These are phyloP conservation scores for Ptilodon capucinus DNA, from an alignment of 2,888 invertebrate species.

Conservation along the genomic window DNA sequence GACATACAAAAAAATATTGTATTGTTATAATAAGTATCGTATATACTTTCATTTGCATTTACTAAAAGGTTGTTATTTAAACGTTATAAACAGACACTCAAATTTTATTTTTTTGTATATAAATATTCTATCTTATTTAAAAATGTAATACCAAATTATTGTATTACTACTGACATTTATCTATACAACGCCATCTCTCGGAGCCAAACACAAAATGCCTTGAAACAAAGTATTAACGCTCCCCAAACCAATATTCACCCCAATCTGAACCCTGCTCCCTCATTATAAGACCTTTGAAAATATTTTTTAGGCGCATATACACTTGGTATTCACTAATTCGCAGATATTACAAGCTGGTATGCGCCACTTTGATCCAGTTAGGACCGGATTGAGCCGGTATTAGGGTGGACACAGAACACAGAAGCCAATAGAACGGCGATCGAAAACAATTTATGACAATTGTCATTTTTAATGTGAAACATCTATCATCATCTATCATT, in stretches of 20 bases:
- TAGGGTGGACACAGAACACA: slow-evolving; percentile 16
- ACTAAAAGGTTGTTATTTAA: no score
- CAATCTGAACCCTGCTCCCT: background rate
- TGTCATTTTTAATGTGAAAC: no score
- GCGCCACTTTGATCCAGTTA: slow-evolving; percentile 58
- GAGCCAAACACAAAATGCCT: slow-evolving; percentile 12
- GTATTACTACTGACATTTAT: background rate
- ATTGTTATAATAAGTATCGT: no score
- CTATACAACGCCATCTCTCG: slow-evolving; percentile 3
- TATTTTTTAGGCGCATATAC: slow-evolving; percentile 6
- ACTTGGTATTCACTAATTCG: slow-evolving; percentile 44
- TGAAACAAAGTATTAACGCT: slow-evolving; percentile 11
- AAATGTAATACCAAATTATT: background rate
- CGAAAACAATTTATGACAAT: no score
- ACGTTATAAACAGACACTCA: no score
- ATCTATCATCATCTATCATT: no score
- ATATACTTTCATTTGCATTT: no score
- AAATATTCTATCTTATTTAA: no score
- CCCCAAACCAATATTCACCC: background rate
- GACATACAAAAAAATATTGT: no score
- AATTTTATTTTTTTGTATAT: no score
- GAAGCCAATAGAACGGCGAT: no score
- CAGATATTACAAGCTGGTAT: slow-evolving; percentile 58
- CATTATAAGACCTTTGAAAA: background rate
- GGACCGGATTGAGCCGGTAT: slow-evolving; percentile 38